Percentiles rank a stretch among this genome's conserved stretches.
phyloP scores from a whole-genome alignment of 2,113 vertebrate species.

The Gallinago jamesoni region DNA sequence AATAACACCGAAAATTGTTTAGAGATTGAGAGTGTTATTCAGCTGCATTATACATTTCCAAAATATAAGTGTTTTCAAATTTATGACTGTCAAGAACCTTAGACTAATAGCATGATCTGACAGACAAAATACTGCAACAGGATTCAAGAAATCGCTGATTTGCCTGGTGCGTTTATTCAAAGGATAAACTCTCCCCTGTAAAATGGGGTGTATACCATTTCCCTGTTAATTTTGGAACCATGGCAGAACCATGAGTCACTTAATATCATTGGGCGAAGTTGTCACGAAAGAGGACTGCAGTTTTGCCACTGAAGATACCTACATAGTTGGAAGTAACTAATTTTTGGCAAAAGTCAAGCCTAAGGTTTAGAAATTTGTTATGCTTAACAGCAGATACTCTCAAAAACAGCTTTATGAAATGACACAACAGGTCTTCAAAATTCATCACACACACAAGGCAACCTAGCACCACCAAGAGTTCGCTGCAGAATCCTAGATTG shows the following conservation, averaged over 20 bases:
- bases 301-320: neutral
- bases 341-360: neutral
- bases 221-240: neutral
- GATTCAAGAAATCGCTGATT: neutral
- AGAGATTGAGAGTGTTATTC: neutral
- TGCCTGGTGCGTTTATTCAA: neutral
- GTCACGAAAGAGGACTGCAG: neutral
- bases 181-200: neutral
- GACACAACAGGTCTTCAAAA: neutral
- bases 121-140: neutral
- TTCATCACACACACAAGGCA: neutral
- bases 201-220: neutral
- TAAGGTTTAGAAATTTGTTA: neutral
- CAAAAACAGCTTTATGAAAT: neutral
- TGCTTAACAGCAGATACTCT: neutral
- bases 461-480: neutral
- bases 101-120: neutral
- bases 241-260: neutral
- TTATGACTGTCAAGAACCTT: neutral
- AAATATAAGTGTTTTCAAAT: neutral
- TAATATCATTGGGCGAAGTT: neutral
- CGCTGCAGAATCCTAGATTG: neutral
- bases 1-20: neutral
- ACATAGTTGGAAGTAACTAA: neutral
- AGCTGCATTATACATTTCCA: neutral